Evolutionary conservation across 1,140 invertebrate species (phyloP), one percentile per base, ranked within the genome.

Genomic region (Megalonaias nervosa): DNA sequence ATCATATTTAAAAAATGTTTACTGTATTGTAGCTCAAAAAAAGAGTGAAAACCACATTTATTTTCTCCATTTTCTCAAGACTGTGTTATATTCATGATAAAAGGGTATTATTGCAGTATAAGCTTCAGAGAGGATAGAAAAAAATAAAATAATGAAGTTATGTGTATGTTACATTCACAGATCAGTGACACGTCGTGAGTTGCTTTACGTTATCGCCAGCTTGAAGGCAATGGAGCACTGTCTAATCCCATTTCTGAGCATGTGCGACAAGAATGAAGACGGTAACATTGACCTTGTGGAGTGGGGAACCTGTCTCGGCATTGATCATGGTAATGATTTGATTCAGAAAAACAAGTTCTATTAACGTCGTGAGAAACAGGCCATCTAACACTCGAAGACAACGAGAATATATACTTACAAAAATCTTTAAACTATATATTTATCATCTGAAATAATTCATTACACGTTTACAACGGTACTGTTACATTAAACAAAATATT

Each of bases 161-260:
- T n/a, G 14, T 64, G 15, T n/a, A 31, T 57, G 65, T 59, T 59
- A 16, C 67, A 23, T 31, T 75, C 81, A 67, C 71, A 88, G 87
- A 72, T 62, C 67, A 38, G 85, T 88, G 67, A 82, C 67, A 1
- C 79, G 85, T 17, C 76, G 84, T 17, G 87, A 88, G 70, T 74
- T 88, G 56, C 74, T 82, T 74, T 84, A 83, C 74, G 81, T 84
- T 23, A 82, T 85, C 66, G 81, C 81, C 60, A 83, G 83, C 14
- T 64, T 87, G 19, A 86, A 87, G 72, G 80, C 84, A 12, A 79
- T 86, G 80, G 87, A 88, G 61, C 86, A 87, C 62, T 88, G 87
- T 66, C 81, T 88, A 58, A 79, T 84, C 17, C 87, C 87, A 16
- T 88, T 88, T 83, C 82, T 88, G 13, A 80, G 84, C 66, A 60